Evolutionary conservation across 2,888 invertebrate species (phyloP).

Genomic region (Leucophenga maculata): DNA sequence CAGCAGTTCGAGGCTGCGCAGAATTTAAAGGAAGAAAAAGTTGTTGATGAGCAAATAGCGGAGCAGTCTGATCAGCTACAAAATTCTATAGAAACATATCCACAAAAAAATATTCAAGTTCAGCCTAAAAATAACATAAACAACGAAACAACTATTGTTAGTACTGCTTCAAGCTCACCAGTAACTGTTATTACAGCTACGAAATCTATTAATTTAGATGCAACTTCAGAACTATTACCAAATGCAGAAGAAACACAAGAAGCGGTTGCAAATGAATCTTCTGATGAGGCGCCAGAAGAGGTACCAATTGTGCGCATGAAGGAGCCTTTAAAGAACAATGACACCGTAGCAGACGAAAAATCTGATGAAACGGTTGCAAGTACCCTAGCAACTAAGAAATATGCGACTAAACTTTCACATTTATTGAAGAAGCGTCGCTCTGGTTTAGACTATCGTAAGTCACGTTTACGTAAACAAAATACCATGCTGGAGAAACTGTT

Average conservation of each 20-base stretch:
- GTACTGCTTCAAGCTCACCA: no score
- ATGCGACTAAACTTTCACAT: constrained; percentile 20
- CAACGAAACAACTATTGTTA: no score
- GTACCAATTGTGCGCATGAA: constrained; percentile 50
- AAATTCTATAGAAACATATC: no score
- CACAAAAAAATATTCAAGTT: no score
- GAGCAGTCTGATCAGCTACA: no score
- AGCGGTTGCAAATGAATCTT: constrained; percentile 31
- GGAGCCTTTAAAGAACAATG: constrained; percentile 30
- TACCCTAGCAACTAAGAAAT: neutral
- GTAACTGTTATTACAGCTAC: no score
- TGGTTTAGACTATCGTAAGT: constrained; percentile 64
- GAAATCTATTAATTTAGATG: no score
- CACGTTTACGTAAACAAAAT: constrained; percentile 58
- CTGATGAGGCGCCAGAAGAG: constrained; percentile 59
- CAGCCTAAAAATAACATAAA: no score
- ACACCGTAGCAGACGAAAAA: neutral
- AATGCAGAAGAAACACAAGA: neutral
- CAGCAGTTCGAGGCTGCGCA: no score
- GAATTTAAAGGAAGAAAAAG: no score
- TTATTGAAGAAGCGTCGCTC: constrained; percentile 34
- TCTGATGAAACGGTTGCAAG: neutral
- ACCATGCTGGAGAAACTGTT: constrained; percentile 82
- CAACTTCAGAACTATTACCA: no score
- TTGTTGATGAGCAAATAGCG: no score